Evolutionary conservation across 2,888 invertebrate species (phyloP), one percentile per base, ranked within the genome.

Genomic region (Lasioglossum vierecki): DNA sequence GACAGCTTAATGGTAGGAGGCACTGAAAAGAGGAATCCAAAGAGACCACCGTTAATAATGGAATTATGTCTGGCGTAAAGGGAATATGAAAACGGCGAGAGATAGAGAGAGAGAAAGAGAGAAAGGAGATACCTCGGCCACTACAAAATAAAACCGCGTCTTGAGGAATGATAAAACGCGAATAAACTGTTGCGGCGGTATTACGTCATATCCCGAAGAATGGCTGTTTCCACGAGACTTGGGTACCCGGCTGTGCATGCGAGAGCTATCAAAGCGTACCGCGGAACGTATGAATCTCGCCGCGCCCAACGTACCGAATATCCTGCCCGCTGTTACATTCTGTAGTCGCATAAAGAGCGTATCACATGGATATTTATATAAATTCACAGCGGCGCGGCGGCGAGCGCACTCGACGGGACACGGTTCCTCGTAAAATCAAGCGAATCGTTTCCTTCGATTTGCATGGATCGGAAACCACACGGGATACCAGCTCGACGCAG

Each of bases 1-100:
- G 41, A 35, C 30, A 68, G 70, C 26, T 46, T 76, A 76, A 83
- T 60, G 76, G 81, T 39, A 26, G 46, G 53, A 60, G 15, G 66
- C 26, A 49, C 13, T 49, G 70, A 71, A 68, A 57, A 71, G 70
- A 22, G 60, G 49, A 71, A 63, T 74, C 63, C 77, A 78, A 78
- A 74, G 74, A 46, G 74, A 30, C 73, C 77, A n/a, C 6, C 35
- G 77, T 84, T 83, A 84, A 84, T 84, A 83, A 83, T 78, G 74
- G 77, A 84, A 83, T 84, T 84, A 83, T 49, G 74, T 30, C 15
- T 26, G 26, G 66, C 68, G 73, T 82, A 83, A 82, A 76, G 41
- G 75, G 71, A 83, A 72, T 66, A 76, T 35, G 39, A 26, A 74
- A 76, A 77, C 44, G 46, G 8, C 22, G 8, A 15, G 18, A n/a